phyloP scores from a whole-genome alignment of 64 coral and sea anemone species.

The Dendronephthya gigantea region DNA sequence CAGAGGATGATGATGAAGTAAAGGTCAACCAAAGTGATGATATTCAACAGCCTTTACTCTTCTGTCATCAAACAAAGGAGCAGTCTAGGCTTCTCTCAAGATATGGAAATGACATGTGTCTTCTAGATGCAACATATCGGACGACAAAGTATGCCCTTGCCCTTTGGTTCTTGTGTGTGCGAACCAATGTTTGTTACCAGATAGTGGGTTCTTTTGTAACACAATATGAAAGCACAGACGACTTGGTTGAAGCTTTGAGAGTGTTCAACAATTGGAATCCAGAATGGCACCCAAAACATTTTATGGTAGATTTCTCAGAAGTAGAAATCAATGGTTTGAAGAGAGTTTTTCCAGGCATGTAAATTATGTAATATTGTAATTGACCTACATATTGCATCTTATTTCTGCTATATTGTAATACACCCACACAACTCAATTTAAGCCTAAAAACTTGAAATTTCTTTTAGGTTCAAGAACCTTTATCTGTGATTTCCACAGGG shows the following conservation, averaged over 20 bases:
- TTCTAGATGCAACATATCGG: conserved; percentile 11
- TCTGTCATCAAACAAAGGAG: conserved; percentile 10
- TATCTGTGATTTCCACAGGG: not conserved
- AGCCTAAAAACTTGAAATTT: no score
- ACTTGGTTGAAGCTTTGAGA: conserved; percentile 12
- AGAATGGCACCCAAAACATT: conserved; percentile 27
- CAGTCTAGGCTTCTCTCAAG: not conserved
- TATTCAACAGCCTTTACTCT: not conserved
- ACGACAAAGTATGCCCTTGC: conserved; percentile 25
- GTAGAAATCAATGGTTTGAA: conserved; percentile 23
- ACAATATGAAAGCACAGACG: conserved; percentile 22
- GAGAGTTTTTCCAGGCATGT: conserved; percentile 19
- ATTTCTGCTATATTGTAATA: no score
- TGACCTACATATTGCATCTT: no score
- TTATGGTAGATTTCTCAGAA: conserved; percentile 9
- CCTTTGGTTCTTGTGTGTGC: conserved; percentile 1
- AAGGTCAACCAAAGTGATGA: not conserved
- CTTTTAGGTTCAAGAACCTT: no score
- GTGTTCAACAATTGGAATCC: conserved; percentile 32
- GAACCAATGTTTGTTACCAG: conserved; percentile 27
- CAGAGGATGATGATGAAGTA: conserved; percentile 10
- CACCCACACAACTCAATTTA: no score
- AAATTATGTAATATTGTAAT: no score
- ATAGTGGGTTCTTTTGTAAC: conserved; percentile 15
- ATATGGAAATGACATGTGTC: conserved; percentile 21